Evolutionary conservation across 1,140 invertebrate genomes (phyloP), one percentile per base, ranked within the genome.

Genomic region (Drosophila baimaii): DNA sequence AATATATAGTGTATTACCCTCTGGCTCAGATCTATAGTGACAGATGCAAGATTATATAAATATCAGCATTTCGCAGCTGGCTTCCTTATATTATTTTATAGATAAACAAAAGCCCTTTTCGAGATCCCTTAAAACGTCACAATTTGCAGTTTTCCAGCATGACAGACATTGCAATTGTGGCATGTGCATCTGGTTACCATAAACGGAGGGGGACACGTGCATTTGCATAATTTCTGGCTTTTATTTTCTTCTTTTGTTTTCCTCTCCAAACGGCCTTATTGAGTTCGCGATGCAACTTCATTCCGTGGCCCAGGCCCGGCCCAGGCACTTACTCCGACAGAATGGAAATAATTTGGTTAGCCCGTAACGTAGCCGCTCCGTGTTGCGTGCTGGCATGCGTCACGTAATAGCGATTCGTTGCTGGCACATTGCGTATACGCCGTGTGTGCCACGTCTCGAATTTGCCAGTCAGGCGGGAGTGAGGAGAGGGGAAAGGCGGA

Each of bases 321-420:
- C n/a, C n/a, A n/a, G n/a, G n/a, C n/a, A n/a, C n/a, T n/a, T n/a
- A n/a, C n/a, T n/a, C n/a, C 27, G n/a, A 21, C 23, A 61, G 56
- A 74, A 73, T 71, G 70, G 68, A 75, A 76, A 79, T 83, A 84
- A 79, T 79, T 83, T 68, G 76, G 80, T 79, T 84, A 83, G 80
- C 61, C 58, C 1, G 54, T 55, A 37, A 25, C 25, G 46, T 7
- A 17, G 51, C 46, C 55, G 64, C 47, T 52, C 17, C 39, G 46
- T 59, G 75, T 41, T 61, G 66, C 46, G 49, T 46, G 35, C 27
- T 56, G 72, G 73, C 47, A 58, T 49, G 59, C 43, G 55, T 49
- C 56, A 71, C 65, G 65, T 81, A 72, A 55, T 35, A 39, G n/a
- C 43, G 51, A 58, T 71, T 71, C 27, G 17, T 2, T 8, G 55